Percentiles rank a stretch among this genome's conserved stretches.
Conservation (phyloP, 2,888 invertebrate species). For the Mimachlamys varia region DNA sequence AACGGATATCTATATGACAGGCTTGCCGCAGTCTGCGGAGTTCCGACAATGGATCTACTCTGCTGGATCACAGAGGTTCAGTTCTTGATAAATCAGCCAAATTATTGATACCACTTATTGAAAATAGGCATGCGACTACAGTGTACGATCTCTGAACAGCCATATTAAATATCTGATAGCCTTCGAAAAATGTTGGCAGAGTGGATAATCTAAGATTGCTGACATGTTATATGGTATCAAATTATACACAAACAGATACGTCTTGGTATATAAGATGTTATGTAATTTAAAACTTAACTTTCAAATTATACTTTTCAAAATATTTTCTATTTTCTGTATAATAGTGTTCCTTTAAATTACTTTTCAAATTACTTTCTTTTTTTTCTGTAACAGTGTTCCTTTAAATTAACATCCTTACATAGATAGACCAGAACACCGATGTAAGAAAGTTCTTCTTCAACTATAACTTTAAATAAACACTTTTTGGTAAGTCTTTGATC, state of each 20-base stretch:
- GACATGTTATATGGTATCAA: conserved; percentile 11
- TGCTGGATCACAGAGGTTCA: neutral
- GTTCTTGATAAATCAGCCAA: conserved; percentile 16
- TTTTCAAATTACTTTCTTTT: too few species aligned
- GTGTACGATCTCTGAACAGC: neutral
- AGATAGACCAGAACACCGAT: too few species aligned
- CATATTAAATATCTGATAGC: neutral
- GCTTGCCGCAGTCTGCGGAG: neutral
- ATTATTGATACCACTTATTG: neutral
- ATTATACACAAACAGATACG: neutral
- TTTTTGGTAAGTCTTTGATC: too few species aligned
- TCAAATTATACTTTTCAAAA: neutral
- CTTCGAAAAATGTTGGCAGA: neutral
- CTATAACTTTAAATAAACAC: too few species aligned
- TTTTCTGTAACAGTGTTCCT: too few species aligned
- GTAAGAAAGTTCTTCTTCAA: too few species aligned
- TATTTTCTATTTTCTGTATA: too few species aligned
- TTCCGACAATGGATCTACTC: neutral
- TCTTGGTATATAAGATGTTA: neutral
- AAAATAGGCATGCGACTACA: conserved; percentile 12
- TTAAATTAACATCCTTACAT: too few species aligned
- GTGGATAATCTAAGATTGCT: neutral
- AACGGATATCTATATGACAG: conserved; percentile 21
- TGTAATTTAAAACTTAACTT: neutral
- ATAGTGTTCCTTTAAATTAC: too few species aligned